phyloP scores from a whole-genome alignment of 2,888 invertebrate genomes.

The Coenonympha arcania region DNA sequence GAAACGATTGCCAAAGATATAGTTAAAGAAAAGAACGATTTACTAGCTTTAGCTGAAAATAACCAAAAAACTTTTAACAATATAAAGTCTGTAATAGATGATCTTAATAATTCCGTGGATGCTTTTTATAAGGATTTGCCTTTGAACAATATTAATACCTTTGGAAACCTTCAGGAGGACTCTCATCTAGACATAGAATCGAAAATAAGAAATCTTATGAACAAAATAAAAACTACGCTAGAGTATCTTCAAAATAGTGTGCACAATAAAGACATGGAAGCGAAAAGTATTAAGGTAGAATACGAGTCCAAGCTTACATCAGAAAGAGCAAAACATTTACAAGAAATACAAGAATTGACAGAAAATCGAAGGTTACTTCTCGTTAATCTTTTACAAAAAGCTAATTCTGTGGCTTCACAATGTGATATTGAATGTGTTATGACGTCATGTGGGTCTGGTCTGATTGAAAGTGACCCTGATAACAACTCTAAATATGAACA shows the following conservation, averaged over 20 bases:
- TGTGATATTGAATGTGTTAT: constrained; percentile 35
- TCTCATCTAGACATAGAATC: constrained; percentile 15
- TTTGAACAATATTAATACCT: constrained; percentile 1
- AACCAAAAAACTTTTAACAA: constrained; percentile 16
- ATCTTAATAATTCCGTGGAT: constrained; percentile 26
- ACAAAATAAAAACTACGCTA: constrained; percentile 20
- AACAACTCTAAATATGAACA: constrained; percentile 31
- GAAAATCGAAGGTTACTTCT: constrained; percentile 34
- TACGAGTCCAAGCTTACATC: constrained; percentile 11
- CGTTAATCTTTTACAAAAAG: constrained; percentile 35
- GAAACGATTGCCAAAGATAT: constrained; percentile 35
- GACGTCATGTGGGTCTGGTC: constrained; percentile 22
- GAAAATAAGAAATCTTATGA: constrained; percentile 27
- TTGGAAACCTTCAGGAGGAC: neutral
- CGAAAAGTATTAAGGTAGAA: constrained; percentile 21
- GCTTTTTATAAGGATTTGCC: constrained; percentile 22
- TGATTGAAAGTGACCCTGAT: constrained; percentile 24
- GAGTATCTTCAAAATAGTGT: constrained; percentile 22
- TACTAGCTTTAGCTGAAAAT: constrained; percentile 19
- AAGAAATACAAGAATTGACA: constrained; percentile 15
- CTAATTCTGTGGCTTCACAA: constrained; percentile 30
- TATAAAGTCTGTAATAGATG: constrained; percentile 23
- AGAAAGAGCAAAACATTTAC: neutral
- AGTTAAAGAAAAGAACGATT: constrained; percentile 36
- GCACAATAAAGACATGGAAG: constrained; percentile 31